Percentiles rank a stretch among this genome's conserved stretches.
These are phyloP conservation scores for Hippocampus barbouri DNA, from an alignment of 2,113 vertebrate genomes.

Conservation along the genomic window DNA sequence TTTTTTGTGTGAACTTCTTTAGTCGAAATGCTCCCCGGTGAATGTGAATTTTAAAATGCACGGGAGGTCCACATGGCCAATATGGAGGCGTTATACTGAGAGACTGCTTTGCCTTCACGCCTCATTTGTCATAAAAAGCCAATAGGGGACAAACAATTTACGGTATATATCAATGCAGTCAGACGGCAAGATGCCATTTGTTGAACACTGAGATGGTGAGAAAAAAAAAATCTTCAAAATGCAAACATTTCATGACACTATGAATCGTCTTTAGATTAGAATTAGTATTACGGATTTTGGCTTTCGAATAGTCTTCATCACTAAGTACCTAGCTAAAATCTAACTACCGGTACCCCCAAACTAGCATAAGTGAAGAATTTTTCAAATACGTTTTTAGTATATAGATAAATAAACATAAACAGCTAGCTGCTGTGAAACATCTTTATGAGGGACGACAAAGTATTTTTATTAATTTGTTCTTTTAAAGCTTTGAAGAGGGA, in stretches of 20 bases:
- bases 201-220: not conserved
- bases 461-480: too few relatives aligned
- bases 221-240: not conserved
- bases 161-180: not conserved
- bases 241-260: not conserved
- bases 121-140: slow-evolving; percentile 15
- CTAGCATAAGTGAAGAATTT: too few relatives aligned
- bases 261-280: not conserved
- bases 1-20: slow-evolving; percentile 8
- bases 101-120: slow-evolving; percentile 4
- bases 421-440: too few relatives aligned
- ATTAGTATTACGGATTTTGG: not conserved
- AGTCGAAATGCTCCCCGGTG: slow-evolving; percentile 7
- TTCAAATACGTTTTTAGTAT: too few relatives aligned
- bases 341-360: too few relatives aligned
- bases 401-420: too few relatives aligned
- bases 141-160: not conserved
- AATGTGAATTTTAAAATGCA: not conserved
- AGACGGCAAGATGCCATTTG: not conserved
- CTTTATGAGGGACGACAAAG: too few relatives aligned
- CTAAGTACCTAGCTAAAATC: too few relatives aligned
- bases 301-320: not conserved
- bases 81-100: slow-evolving; percentile 12
- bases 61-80: slow-evolving; percentile 17
- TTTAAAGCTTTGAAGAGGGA: not conserved